phyloP scores from a whole-genome alignment of 37 sponge, comb jelly and placozoan species.

The Haliclona indistincta region DNA sequence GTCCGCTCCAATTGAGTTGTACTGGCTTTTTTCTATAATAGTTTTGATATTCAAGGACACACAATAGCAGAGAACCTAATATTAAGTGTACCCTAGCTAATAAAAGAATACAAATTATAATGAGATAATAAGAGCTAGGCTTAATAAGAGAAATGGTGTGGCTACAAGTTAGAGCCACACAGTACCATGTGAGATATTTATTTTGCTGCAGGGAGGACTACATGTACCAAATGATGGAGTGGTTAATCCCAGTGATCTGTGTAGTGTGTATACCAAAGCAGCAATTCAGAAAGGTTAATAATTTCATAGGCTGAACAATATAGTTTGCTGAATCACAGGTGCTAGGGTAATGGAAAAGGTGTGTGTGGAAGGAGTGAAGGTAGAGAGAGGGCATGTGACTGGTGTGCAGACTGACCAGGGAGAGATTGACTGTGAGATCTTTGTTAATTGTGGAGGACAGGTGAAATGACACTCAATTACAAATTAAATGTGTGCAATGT shows the following conservation, averaged over 20 bases:
- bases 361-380: constrained; percentile 53
- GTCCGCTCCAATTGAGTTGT: no score
- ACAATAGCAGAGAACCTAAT: no score
- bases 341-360: constrained; percentile 61
- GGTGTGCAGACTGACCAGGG: constrained; percentile 74
- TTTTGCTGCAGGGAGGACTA: constrained; percentile 41
- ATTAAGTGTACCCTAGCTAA: no score
- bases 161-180: no score
- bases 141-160: no score
- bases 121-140: no score
- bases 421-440: constrained; percentile 63
- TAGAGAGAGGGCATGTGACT: constrained; percentile 48
- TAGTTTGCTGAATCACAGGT: background rate
- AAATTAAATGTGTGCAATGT: constrained; percentile 9
- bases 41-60: no score
- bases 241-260: constrained; percentile 51
- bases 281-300: constrained; percentile 37
- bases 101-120: no score
- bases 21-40: no score
- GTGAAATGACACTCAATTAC: constrained; percentile 15
- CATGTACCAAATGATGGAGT: constrained; percentile 50
- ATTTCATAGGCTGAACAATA: background rate
- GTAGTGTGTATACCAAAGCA: constrained; percentile 23
- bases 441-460: constrained; percentile 85
- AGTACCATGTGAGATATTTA: no score